Conservation (phyloP, 1,140 invertebrate species). For the Acromyrmex heyeri region DNA sequence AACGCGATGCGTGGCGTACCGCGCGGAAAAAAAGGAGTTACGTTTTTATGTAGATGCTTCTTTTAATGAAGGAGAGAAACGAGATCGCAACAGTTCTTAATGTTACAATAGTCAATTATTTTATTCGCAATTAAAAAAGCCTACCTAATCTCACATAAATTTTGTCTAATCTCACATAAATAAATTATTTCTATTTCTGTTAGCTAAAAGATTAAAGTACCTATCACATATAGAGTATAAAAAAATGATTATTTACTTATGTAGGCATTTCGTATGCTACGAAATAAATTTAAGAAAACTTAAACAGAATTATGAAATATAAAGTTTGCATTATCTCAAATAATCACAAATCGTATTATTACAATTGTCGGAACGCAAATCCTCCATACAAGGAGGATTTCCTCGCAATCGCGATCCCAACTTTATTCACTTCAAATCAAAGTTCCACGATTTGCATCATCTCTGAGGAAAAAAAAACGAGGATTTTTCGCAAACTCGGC, state of each 20-base stretch:
- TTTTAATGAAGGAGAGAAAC: conserved; percentile 24
- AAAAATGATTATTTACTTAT: background rate
- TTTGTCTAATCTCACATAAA: conserved; percentile 7
- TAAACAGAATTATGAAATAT: background rate
- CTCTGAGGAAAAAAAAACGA: background rate
- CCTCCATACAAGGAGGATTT: background rate
- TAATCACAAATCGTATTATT: background rate
- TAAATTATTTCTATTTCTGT: conserved; percentile 2
- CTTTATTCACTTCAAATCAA: background rate
- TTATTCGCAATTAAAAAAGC: conserved; percentile 15
- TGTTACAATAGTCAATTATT: conserved; percentile 23
- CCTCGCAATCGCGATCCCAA: background rate
- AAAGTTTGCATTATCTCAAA: background rate
- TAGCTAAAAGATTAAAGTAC: background rate
- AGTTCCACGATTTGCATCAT: conserved; percentile 5
- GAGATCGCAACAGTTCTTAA: conserved; percentile 27
- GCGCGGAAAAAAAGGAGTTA: background rate
- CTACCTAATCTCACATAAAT: conserved; percentile 9
- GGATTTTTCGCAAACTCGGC: background rate
- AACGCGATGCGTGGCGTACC: conserved; percentile 10
- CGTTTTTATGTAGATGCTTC: conserved; percentile 35
- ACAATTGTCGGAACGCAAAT: background rate
- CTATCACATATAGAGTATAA: background rate
- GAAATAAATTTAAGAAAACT: conserved; percentile 12
- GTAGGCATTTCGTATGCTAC: background rate